A percentile compares a stretch with the other conserved stretches of the same genome.
Conservation (phyloP, 2,888 invertebrate species). For the Cactoblastis cactorum region DNA sequence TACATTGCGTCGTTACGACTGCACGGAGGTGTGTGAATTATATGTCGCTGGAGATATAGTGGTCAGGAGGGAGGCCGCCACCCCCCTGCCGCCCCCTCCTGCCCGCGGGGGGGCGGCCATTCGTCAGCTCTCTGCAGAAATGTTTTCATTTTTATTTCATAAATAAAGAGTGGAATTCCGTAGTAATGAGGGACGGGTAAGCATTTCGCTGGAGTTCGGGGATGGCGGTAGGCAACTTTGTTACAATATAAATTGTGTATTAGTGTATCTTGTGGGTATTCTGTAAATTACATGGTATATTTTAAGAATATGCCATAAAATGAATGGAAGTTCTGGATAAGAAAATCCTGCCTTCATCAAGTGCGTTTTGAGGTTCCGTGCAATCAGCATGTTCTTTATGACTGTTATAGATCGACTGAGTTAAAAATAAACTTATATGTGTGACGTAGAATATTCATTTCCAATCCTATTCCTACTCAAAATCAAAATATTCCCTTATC, state of each 20-base stretch:
- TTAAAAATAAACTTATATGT: too few relatives aligned
- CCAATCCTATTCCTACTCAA: too few relatives aligned
- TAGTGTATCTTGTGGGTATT: too few relatives aligned
- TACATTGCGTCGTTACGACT: conserved; percentile 8
- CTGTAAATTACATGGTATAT: too few relatives aligned
- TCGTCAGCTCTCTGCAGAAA: conserved; percentile 69
- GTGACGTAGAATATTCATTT: too few relatives aligned
- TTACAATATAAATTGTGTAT: background rate
- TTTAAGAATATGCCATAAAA: too few relatives aligned
- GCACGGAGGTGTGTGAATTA: conserved; percentile 23
- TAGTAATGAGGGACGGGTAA: conserved; percentile 50
- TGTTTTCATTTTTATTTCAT: conserved; percentile 79
- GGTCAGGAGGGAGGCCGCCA: conserved; percentile 13
- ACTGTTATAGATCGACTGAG: too few relatives aligned
- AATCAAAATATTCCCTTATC: too few relatives aligned
- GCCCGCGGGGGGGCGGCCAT: conserved; percentile 34
- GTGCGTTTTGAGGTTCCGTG: too few relatives aligned
- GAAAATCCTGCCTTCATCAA: too few relatives aligned
- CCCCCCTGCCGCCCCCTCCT: background rate
- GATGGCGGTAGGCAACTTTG: background rate
- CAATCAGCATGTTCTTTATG: too few relatives aligned
- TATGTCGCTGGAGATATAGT: conserved; percentile 23
- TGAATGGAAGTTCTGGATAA: too few relatives aligned
- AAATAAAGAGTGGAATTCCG: conserved; percentile 69
- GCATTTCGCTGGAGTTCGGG: conserved; percentile 13